These are phyloP conservation scores for Chascanopsetta lugubris DNA, from an alignment of 2,113 vertebrate genomes.

Conservation along the genomic window DNA sequence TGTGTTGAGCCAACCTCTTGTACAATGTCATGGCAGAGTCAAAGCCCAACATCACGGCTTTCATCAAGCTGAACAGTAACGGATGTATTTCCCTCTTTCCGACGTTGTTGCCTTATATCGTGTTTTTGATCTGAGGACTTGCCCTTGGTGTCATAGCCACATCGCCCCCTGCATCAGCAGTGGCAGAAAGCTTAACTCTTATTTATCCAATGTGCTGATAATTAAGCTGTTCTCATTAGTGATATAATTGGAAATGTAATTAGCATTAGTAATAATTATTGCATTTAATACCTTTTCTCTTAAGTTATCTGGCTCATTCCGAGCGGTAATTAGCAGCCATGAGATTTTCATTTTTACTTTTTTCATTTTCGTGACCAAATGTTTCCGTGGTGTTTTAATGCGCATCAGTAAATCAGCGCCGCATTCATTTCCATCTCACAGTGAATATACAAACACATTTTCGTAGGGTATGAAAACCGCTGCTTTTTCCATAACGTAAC, in stretches of 20 bases:
- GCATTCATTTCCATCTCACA: constrained; percentile 30
- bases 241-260: constrained; percentile 85
- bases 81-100: neutral
- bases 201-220: constrained; percentile 76
- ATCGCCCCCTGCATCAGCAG: constrained; percentile 55
- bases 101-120: constrained; percentile 7
- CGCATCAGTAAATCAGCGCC: constrained; percentile 34
- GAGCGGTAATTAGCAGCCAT: constrained; percentile 75
- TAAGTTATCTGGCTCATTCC: constrained; percentile 78
- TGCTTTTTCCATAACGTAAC: neutral
- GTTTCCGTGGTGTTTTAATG: constrained; percentile 44
- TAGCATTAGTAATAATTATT: constrained; percentile 83
- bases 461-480: neutral
- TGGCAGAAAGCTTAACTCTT: constrained; percentile 55
- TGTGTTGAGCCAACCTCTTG: too few relatives aligned
- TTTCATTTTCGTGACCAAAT: constrained; percentile 66
- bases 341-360: constrained; percentile 73
- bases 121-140: constrained; percentile 42
- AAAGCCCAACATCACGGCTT: neutral
- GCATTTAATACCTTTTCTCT: constrained; percentile 81
- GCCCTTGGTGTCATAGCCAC: constrained; percentile 43
- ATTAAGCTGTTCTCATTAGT: constrained; percentile 83
- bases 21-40: too few relatives aligned
- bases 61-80: neutral
- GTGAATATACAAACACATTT: constrained; percentile 44